phyloP scores from a whole-genome alignment of 2,888 invertebrate species.

The Reticulitermes lucifugus region DNA sequence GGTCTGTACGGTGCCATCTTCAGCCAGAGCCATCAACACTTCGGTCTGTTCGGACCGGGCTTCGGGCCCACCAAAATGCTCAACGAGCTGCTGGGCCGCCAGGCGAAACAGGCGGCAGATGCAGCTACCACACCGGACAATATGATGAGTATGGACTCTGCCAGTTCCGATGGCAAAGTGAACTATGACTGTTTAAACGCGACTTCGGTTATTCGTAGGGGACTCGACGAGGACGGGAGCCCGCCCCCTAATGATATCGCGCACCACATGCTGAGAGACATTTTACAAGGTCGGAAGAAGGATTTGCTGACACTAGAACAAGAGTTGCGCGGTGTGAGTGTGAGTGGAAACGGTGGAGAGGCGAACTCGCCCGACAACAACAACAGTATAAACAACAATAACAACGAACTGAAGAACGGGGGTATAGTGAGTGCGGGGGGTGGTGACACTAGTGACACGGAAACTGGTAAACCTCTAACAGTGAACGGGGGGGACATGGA shows the following conservation, averaged over 20 bases:
- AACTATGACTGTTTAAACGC: conserved; percentile 57
- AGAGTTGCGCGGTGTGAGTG: conserved; percentile 68
- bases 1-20: conserved; percentile 91
- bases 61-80: conserved; percentile 84
- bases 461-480: conserved; percentile 51
- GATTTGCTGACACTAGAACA: conserved; percentile 79
- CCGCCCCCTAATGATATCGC: conserved; percentile 64
- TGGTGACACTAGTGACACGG: conserved; percentile 54
- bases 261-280: conserved; percentile 90
- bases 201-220: conserved; percentile 59
- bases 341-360: conserved; percentile 63
- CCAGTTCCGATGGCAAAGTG: conserved; percentile 60
- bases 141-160: conserved; percentile 63
- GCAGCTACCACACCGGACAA: conserved; percentile 68
- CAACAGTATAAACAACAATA: conserved; percentile 64
- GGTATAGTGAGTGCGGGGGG: conserved; percentile 46
- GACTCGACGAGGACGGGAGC: conserved; percentile 61
- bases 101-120: conserved; percentile 77
- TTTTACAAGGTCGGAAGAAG: conserved; percentile 90
- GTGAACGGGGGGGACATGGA: conserved; percentile 56
- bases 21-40: conserved; percentile 74
- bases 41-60: conserved; percentile 85
- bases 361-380: conserved; percentile 68
- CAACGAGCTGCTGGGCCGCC: conserved; percentile 87
- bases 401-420: conserved; percentile 64